Conservation (phyloP, 2,113 vertebrate genomes). For the Canis aureus region DNA sequence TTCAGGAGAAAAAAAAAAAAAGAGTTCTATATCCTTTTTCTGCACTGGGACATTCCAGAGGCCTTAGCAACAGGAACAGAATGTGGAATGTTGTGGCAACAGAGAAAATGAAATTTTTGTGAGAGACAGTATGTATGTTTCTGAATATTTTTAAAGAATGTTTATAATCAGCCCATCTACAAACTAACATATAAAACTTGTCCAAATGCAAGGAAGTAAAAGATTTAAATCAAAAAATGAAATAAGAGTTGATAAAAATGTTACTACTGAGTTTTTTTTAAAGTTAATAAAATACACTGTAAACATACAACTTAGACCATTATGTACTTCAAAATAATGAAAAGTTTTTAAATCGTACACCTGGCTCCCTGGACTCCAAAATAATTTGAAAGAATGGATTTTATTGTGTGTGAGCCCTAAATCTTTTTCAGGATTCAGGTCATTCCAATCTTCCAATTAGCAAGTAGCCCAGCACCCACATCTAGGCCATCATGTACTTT, state of each 20-base stretch:
- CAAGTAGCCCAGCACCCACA: not conserved
- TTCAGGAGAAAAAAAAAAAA: not conserved
- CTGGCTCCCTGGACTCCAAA: not conserved
- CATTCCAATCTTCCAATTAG: not conserved
- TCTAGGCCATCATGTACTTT: not conserved
- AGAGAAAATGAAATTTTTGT: constrained; percentile 61
- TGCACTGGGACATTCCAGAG: constrained; percentile 72
- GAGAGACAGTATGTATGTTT: not conserved
- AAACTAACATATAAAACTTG: constrained; percentile 31
- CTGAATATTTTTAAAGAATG: constrained; percentile 32
- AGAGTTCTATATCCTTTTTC: constrained; percentile 58
- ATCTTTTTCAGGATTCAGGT: constrained; percentile 33
- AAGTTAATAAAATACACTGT: constrained; percentile 2
- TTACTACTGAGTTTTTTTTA: not conserved
- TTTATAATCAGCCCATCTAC: constrained; percentile 9
- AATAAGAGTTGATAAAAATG: constrained; percentile 48
- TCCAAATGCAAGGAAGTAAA: not conserved
- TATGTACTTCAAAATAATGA: constrained; percentile 30
- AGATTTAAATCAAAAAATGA: not conserved
- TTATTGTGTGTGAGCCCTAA: not conserved
- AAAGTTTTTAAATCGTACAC: constrained; percentile 21
- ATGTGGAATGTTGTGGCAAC: constrained; percentile 63
- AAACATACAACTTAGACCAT: constrained; percentile 10
- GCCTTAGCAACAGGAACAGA: constrained; percentile 68
- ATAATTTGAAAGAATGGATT: not conserved